These are phyloP conservation scores for Drosophila aff. DNA, from an alignment of 1,140 invertebrate genomes.

Conservation along the genomic window DNA sequence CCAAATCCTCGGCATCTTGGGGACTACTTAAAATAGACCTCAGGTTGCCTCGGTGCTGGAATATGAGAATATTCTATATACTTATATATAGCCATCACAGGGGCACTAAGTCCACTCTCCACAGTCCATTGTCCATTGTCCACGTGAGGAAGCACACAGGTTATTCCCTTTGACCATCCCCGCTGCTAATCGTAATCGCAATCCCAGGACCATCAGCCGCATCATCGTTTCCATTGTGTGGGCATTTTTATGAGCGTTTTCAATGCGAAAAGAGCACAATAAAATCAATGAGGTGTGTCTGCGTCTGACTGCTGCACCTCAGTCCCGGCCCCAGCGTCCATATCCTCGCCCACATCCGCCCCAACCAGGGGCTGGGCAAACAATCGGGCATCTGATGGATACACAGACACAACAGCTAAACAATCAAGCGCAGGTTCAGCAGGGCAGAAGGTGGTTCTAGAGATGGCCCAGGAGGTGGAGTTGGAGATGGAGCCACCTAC, in stretches of 20 bases:
- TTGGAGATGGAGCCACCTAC: constrained; percentile 61
- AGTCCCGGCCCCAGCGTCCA: constrained; percentile 1
- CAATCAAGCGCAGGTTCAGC: constrained; percentile 74
- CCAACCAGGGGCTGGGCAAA: constrained; percentile 57
- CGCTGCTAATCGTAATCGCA: constrained; percentile 28
- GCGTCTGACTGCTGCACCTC: constrained; percentile 68
- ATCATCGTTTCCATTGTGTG: constrained; percentile 82
- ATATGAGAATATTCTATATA: constrained; percentile 18
- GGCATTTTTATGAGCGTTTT: constrained; percentile 83
- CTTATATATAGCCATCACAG: constrained; percentile 2
- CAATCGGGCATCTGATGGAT: constrained; percentile 67
- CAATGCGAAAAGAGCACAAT: constrained; percentile 80
- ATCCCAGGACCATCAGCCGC: constrained; percentile 58
- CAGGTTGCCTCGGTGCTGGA: constrained; percentile 63
- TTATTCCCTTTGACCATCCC: constrained; percentile 9
- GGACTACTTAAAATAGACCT: constrained; percentile 70
- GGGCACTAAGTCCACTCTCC: constrained; percentile 34
- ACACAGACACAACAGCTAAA: constrained; percentile 72
- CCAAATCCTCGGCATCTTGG: constrained; percentile 23
- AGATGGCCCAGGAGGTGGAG: constrained; percentile 4
- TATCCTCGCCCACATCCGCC: constrained; percentile 20
- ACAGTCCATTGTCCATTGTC: constrained; percentile 53
- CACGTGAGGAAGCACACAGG: constrained; percentile 40
- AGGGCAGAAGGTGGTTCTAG: not conserved
- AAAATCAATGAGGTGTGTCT: constrained; percentile 81